phyloP scores from a whole-genome alignment of 2,888 invertebrate genomes.

The Mimachlamys varia region DNA sequence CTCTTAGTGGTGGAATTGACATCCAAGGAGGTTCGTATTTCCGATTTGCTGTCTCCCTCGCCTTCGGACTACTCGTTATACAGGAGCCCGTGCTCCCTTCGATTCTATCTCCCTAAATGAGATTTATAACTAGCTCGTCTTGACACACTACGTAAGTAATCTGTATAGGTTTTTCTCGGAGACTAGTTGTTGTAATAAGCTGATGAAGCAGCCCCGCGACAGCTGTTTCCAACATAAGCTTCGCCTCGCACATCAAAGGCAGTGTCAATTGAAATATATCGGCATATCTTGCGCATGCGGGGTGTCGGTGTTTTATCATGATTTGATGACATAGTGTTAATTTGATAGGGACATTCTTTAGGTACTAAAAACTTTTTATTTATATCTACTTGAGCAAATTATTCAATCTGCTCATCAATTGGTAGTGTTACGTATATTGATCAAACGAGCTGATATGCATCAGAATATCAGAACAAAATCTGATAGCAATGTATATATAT shows the following conservation, averaged over 20 bases:
- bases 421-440: constrained; percentile 14
- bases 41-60: no score
- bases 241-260: neutral
- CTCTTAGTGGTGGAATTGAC: no score
- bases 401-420: neutral
- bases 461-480: neutral
- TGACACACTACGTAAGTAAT: neutral
- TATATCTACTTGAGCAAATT: neutral
- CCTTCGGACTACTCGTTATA: no score
- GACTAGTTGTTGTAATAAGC: neutral
- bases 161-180: neutral
- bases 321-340: constrained; percentile 17
- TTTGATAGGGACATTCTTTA: constrained; percentile 22
- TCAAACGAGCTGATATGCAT: neutral
- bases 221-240: neutral
- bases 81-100: neutral
- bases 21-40: no score
- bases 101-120: neutral
- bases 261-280: constrained; percentile 3
- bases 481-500: neutral
- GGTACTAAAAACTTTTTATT: constrained; percentile 19
- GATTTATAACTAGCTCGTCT: neutral
- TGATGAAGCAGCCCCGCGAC: neutral
- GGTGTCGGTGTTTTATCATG: constrained; percentile 4
- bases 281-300: constrained; percentile 25